Evolutionary conservation across 2,797 vertebrate genomes (phyloP).

Genomic region (Manis crassicaudata): DNA sequence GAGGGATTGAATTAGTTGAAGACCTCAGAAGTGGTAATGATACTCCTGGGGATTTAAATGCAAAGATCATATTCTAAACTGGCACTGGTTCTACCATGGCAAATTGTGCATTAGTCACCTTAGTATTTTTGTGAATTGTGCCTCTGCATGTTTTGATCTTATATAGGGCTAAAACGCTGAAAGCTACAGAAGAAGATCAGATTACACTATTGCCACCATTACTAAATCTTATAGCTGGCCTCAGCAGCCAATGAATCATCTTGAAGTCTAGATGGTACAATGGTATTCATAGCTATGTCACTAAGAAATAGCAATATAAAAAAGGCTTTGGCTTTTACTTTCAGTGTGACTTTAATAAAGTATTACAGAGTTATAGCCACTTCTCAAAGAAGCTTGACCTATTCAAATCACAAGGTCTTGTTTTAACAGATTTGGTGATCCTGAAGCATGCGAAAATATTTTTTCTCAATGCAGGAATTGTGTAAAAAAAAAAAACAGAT

Average conservation of each 20-base stretch:
- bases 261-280: not conserved
- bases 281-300: not conserved
- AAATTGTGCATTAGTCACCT: not conserved
- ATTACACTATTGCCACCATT: not conserved
- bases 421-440: conserved; percentile 1
- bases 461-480: not conserved
- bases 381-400: conserved; percentile 5
- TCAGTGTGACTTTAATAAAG: conserved; percentile 40
- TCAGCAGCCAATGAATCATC: not conserved
- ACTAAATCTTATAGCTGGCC: not conserved
- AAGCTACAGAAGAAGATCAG: conserved; percentile 25
- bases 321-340: conserved; percentile 42
- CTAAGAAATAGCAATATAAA: not conserved
- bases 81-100: not conserved
- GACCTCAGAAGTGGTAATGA: not conserved
- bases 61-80: conserved; percentile 5
- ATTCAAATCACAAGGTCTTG: conserved; percentile 22
- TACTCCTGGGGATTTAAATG: conserved; percentile 62
- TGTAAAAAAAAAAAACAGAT: not conserved
- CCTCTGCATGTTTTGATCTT: not conserved
- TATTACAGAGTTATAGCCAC: not conserved
- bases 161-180: not conserved
- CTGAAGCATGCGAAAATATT: not conserved
- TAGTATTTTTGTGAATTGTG: not conserved
- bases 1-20: not conserved